Evolutionary conservation across 2,888 invertebrate species (phyloP).

Genomic region (Nomada ferruginata): DNA sequence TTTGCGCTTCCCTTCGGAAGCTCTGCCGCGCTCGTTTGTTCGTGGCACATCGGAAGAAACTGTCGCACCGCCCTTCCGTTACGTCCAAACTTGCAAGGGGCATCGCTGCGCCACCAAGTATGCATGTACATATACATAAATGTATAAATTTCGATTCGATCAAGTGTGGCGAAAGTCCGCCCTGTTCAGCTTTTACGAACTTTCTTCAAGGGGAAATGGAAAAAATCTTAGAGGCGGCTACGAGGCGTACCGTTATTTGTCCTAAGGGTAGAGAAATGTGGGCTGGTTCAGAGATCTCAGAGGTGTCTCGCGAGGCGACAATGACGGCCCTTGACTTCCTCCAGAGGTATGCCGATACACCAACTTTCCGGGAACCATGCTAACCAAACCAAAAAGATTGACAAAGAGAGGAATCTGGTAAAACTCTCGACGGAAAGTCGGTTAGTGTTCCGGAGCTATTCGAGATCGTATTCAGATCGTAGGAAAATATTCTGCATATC

Average conservation of each 20-base stretch:
- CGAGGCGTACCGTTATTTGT: background rate
- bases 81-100: background rate
- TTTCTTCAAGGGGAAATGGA: background rate
- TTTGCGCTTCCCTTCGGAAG: conserved; percentile 16
- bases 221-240: background rate
- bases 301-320: conserved; percentile 27
- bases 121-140: no score
- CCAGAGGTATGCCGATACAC: conserved; percentile 49
- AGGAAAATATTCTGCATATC: conserved; percentile 58
- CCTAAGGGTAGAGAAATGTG: background rate
- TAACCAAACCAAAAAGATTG: conserved; percentile 60
- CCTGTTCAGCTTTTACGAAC: background rate
- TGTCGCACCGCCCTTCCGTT: background rate
- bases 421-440: conserved; percentile 46
- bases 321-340: conserved; percentile 12
- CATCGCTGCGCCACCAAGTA: no score
- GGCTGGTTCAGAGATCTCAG: background rate
- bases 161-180: no score
- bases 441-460: conserved; percentile 33
- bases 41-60: background rate
- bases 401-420: conserved; percentile 62
- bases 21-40: background rate
- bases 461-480: conserved; percentile 63
- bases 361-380: conserved; percentile 52
- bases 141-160: background rate